These are phyloP conservation scores for Osmoderma eremita DNA, from an alignment of 2,888 invertebrate genomes.

Conservation along the genomic window DNA sequence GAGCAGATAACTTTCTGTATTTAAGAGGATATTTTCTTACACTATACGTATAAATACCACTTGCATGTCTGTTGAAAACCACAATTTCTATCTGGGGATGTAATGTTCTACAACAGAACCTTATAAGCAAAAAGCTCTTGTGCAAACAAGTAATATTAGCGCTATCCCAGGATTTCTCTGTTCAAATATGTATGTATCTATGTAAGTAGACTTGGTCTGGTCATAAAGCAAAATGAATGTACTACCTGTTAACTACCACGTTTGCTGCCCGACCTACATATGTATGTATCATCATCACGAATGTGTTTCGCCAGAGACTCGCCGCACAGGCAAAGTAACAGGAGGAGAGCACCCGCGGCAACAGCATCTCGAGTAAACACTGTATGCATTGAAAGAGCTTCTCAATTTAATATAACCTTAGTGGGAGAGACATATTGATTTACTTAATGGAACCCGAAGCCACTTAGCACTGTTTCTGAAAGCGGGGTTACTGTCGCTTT, in stretches of 20 bases:
- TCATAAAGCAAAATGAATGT: neutral
- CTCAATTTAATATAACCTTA: constrained; percentile 42
- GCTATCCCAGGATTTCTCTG: constrained; percentile 5
- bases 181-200: neutral
- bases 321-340: neutral
- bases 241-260: neutral
- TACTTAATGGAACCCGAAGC: constrained; percentile 54
- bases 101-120: neutral
- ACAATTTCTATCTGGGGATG: constrained; percentile 1
- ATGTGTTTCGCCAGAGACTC: neutral
- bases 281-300: too few relatives aligned
- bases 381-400: constrained; percentile 40
- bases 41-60: neutral
- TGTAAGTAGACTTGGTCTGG: neutral
- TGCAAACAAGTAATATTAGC: constrained; percentile 18
- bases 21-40: neutral
- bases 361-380: constrained; percentile 29
- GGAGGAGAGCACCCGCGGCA: neutral
- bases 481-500: constrained; percentile 51
- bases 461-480: constrained; percentile 54
- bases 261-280: neutral
- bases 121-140: neutral
- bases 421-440: constrained; percentile 51
- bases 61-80: neutral
- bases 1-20: neutral